Conservation (phyloP, 1,140 invertebrate species). For the Drosophila nasuta region DNA sequence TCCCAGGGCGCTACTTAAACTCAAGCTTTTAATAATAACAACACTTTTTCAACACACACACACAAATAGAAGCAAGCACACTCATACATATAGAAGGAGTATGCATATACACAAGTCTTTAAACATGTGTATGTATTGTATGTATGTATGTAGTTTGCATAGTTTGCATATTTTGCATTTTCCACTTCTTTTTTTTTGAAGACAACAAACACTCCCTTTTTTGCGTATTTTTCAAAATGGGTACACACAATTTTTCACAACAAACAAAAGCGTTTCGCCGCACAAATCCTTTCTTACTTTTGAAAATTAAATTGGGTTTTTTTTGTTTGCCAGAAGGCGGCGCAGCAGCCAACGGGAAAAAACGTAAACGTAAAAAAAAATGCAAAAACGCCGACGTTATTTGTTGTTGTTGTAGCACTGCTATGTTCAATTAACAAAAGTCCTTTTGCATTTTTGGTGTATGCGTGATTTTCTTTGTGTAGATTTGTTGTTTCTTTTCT, state of each 20-base stretch:
- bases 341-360: slow-evolving; percentile 5
- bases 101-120: neutral
- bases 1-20: slow-evolving; percentile 2
- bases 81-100: neutral
- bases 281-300: slow-evolving; percentile 68
- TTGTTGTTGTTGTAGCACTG: slow-evolving; percentile 31
- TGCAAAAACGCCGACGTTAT: slow-evolving; percentile 22
- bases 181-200: neutral
- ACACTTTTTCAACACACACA: slow-evolving; percentile 11
- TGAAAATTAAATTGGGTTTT: slow-evolving; percentile 10
- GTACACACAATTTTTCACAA: slow-evolving; percentile 75
- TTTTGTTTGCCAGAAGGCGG: slow-evolving; percentile 6
- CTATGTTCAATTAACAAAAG: slow-evolving; percentile 9
- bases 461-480: slow-evolving; percentile 25
- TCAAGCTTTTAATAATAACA: slow-evolving; percentile 22
- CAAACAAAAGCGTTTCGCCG: slow-evolving; percentile 65
- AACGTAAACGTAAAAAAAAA: slow-evolving; percentile 20
- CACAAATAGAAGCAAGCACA: neutral
- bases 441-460: slow-evolving; percentile 32
- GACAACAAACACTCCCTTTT: slow-evolving; percentile 61
- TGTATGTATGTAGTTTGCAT: slow-evolving; percentile 10
- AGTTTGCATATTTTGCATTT: slow-evolving; percentile 37
- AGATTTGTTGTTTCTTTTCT: slow-evolving; percentile 24
- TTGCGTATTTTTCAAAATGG: slow-evolving; percentile 44
- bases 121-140: neutral